phyloP scores from a whole-genome alignment of 2,888 invertebrate genomes.

The Cosmorhoe ocellata region DNA sequence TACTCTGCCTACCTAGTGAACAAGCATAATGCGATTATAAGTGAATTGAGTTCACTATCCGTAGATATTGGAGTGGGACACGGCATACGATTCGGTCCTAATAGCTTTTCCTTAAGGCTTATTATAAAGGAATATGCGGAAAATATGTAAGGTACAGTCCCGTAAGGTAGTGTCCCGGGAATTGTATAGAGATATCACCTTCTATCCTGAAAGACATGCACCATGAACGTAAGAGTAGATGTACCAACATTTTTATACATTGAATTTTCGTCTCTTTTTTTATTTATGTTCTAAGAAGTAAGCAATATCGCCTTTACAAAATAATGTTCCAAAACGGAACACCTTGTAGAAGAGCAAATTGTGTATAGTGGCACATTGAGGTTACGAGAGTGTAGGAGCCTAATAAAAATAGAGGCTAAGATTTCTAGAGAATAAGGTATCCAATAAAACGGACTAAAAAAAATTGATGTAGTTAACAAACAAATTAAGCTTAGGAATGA shows the following conservation, averaged over 20 bases:
- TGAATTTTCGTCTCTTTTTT: too few species aligned
- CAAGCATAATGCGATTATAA: constrained; percentile 6
- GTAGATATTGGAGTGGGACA: background rate
- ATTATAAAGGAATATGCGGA: background rate
- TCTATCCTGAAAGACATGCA: background rate
- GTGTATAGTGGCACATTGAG: background rate
- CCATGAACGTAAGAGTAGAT: too few species aligned
- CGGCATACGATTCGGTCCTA: background rate
- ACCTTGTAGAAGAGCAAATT: background rate
- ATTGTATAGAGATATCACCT: too few species aligned
- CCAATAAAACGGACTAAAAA: too few species aligned
- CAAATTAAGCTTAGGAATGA: too few species aligned
- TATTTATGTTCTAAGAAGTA: too few species aligned
- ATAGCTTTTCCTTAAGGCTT: background rate
- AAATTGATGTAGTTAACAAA: too few species aligned
- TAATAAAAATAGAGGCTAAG: too few species aligned
- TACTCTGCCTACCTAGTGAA: background rate
- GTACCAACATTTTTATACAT: too few species aligned
- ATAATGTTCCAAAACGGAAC: background rate
- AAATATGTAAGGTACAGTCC: background rate
- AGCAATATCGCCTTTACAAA: background rate
- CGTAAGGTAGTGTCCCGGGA: background rate
- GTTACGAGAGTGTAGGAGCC: background rate
- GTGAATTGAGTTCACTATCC: constrained; percentile 2
- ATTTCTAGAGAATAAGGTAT: too few species aligned